Evolutionary conservation across 1,140 invertebrate genomes (phyloP).

Genomic region (Drosophila navojoa): DNA sequence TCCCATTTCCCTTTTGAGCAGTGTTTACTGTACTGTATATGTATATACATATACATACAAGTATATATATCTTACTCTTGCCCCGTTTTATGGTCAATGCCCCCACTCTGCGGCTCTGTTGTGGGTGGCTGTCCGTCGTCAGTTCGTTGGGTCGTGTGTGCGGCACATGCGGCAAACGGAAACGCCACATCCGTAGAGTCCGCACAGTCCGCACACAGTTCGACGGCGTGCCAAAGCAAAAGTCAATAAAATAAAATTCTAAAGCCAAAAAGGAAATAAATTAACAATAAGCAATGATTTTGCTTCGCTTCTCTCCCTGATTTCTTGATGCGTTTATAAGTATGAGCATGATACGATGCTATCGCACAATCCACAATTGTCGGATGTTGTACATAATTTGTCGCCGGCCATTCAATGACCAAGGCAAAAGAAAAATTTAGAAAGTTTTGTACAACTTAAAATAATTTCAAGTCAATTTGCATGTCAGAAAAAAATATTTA

Average conservation of each 20-base stretch:
- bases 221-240: slow-evolving; percentile 9
- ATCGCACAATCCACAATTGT: slow-evolving; percentile 38
- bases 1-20: slow-evolving; percentile 8
- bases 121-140: slow-evolving; percentile 39
- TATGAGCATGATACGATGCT: slow-evolving; percentile 44
- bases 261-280: slow-evolving; percentile 75
- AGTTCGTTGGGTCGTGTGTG: slow-evolving; percentile 32
- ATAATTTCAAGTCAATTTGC: no score
- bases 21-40: slow-evolving; percentile 7
- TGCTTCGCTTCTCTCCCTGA: slow-evolving; percentile 34
- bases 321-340: slow-evolving; percentile 43
- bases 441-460: no score
- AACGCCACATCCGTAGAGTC: slow-evolving; percentile 70
- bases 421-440: neutral
- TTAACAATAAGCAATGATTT: slow-evolving; percentile 77
- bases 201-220: slow-evolving; percentile 39
- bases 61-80: slow-evolving; percentile 3
- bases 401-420: slow-evolving; percentile 30
- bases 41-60: neutral
- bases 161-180: slow-evolving; percentile 50
- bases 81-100: slow-evolving; percentile 69
- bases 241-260: slow-evolving; percentile 62
- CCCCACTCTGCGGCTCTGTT: slow-evolving; percentile 36
- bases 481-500: no score
- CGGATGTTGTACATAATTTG: slow-evolving; percentile 52